Evolutionary conservation across 2,888 invertebrate genomes (phyloP), one percentile per base, ranked within the genome.

Genomic region (Aphidius colemani): DNA sequence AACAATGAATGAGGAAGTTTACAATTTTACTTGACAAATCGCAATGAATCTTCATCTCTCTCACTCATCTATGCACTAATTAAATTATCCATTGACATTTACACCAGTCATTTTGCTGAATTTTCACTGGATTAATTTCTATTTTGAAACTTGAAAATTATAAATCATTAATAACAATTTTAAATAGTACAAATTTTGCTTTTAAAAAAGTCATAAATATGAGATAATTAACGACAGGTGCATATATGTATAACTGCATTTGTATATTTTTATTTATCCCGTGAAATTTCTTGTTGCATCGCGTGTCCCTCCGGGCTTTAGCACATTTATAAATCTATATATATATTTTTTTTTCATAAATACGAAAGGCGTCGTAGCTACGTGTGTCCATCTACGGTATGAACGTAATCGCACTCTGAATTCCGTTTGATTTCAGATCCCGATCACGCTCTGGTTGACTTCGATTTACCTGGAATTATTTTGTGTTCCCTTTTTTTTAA

Each of bases 191-290:
- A 30, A 30, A 64, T 63, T 65, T 57, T 66, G 69, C 69, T 69
- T 68, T 65, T 66, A 67, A 71, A 73, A 74, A 74, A 73, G 69
- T 71, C 70, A 72, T 73, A 73, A 73, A 73, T 72, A 70, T 71
- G 50, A 64, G 65, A 67, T 72, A 73, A 73, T 73, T 72, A 71
- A 70, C 70, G 71, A 69, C 73, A 72, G 72, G 73, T 72, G 73
- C 67, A 68, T 68, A 61, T 46, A 46, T 59, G 51, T 1, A 1
- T 13, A 2, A 13, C 1, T 1, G 13, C 2, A 1, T 13, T 1
- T 18, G 2, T 18, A 18, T 18, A 18, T 18, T 18, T 18, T 18
- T 18, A 55, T 44, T 62, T 58, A 50, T 66, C 62, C 67, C 65
- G 63, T 69, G 61, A 67, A 69, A 69, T 66, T 69, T 67, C 67